Evolutionary conservation across 1,140 invertebrate species (phyloP).

Genomic region (Druon quercuslanigerum): DNA sequence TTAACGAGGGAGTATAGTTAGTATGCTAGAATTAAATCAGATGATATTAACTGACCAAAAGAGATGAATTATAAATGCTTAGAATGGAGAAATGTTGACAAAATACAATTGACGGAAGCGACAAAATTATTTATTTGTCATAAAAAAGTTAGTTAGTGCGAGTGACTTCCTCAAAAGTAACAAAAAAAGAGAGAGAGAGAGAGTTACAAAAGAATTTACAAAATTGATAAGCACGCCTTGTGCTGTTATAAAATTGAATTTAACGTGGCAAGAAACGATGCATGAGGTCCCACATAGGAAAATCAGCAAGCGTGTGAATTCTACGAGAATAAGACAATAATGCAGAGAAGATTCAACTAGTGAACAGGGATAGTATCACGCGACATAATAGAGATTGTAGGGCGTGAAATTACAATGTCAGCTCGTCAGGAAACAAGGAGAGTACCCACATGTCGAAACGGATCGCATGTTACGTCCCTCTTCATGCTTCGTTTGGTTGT

Average conservation of each 20-base stretch:
- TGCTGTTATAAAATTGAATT: constrained; percentile 1
- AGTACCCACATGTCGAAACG: constrained; percentile 56
- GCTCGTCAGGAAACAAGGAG: constrained; percentile 58
- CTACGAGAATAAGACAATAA: constrained; percentile 16
- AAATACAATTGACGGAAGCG: too few relatives aligned
- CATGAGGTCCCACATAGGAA: neutral
- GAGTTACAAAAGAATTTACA: neutral
- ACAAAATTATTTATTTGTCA: too few relatives aligned
- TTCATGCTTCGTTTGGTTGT: constrained; percentile 39
- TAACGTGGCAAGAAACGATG: constrained; percentile 7
- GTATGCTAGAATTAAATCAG: neutral
- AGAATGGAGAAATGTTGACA: too few relatives aligned
- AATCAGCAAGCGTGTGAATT: constrained; percentile 3
- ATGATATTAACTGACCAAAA: neutral
- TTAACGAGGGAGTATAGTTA: constrained; percentile 15
- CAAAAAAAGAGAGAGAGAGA: too few relatives aligned
- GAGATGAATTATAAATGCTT: neutral
- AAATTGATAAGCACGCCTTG: constrained; percentile 1
- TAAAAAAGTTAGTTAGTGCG: too few relatives aligned
- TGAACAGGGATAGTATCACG: constrained; percentile 52
- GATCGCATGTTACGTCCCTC: constrained; percentile 50
- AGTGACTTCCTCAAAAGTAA: too few relatives aligned
- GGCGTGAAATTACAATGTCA: constrained; percentile 64
- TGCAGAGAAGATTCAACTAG: constrained; percentile 32
- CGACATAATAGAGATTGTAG: constrained; percentile 58